Base-by-base conservation (phyloP, 2,113 vertebrate species). In the Pardalotus punctatus region DNA sequence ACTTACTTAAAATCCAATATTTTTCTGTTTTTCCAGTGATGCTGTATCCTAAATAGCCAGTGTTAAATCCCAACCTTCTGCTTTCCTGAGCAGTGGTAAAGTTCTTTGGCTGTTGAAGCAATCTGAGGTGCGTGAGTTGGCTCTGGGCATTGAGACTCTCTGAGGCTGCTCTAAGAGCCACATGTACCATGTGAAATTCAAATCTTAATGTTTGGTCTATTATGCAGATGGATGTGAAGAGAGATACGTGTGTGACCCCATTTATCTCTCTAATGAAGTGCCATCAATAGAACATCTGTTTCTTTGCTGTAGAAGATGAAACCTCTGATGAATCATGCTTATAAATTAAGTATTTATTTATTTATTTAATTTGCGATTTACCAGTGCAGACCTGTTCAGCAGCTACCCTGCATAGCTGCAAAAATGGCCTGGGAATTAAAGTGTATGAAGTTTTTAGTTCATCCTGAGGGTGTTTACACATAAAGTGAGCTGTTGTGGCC, bases 261-360 rank as follows among this genome's bases (percentile, higher is more conserved):
- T 97, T 96, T 96, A 96, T 96, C 93, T 95, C 92, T 82, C 94
- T 97, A 96, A 97, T 96, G 96, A 96, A 97, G 95, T 94, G 93
- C 93, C 95, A 93, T 96, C 96, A 96, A 73, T 96, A 58, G 96
- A 97, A 96, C 96, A 97, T 92, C 97, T 97, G 97, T 90, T 97
- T 96, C 94, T 80, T 94, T 70, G 86, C 96, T 48, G 62, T 66
- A 91, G 95, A 92, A 96, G 95, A 96, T 94, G 94, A 97, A 96
- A 93, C 81, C 96, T 93, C 83, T 51, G 86, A 96, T 96, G 96
- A 97, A 96, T 96, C 95, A 94, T 81, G 86, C 91, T 96, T 95
- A 91, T 84, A 94, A 97, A 96, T 95, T 60, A 94, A 84, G 88
- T 83, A 92, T 96, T 94, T 95, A 94, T 97, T 94, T 95, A 94